Base-by-base conservation (phyloP, 2,888 invertebrate species). In the Drosophila maculinotata region DNA sequence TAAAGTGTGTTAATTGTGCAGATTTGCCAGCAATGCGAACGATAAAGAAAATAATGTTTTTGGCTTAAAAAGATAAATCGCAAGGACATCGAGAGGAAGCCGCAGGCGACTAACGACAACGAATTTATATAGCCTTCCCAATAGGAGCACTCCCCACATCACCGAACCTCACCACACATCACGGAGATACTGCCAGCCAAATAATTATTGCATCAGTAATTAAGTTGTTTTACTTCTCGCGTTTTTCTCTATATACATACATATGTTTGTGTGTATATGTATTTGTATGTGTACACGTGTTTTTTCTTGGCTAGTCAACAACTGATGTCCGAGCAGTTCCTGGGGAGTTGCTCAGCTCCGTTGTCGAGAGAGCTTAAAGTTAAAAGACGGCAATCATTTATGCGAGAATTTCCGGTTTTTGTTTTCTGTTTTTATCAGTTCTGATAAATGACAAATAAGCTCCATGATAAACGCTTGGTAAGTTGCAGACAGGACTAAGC, bases 61-160 rank as follows among this genome's bases (percentile, higher is more conserved):
- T 54, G 76, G 81, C 87, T 81, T 85, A 81, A 87, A 87, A 87
- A 84, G 82, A 81, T 84, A 87, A 81, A 81, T 81, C 79, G 82
- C 60, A 75, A 62, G 58, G 63, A 65, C 74, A 67, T 60, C 66
- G 69, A 76, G 52, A 35, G 44, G 35, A 28, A 66, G 76, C 66
- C 66, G 49, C 66, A 71, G 57, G 71, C 75, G 35, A 12, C 39
- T 63, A 56, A 53, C 53, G 44, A 72, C 68, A 57, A 41, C 15
- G 42, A 67, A 54, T 73, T 60, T 60, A 60, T 68, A 44, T 42
- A 73, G 35, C 42, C 39, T 12, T 23, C 3, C 23, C 15, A 8
- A n/a, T 8, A n/a, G n/a, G n/a, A 9, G 8, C 20, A 7, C 39
- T 3, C 25, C 10, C 8, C n/a, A 2, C 35, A 9, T 25, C 36